Base-by-base conservation (phyloP, 2,797 vertebrate species). In the Euthynnus affinis region DNA sequence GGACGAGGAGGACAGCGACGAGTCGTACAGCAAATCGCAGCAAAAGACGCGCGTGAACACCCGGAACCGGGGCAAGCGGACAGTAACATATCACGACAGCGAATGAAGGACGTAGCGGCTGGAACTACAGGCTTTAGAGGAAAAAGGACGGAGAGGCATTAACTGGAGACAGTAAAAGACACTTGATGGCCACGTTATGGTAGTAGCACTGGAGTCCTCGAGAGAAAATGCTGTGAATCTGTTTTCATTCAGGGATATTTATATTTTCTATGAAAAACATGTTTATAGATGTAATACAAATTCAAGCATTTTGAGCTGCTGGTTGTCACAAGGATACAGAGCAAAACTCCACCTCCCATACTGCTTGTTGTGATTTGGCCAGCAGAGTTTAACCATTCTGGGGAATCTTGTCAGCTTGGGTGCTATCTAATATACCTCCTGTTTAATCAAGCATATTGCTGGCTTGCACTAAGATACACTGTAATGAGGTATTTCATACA, bases 221-320 rank as follows among this genome's bases (percentile, higher is more conserved):
- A 91, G 87, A 92, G 93, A 91, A 95, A 94, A 94, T 95, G 95
- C 95, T 96, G 94, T 96, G 96, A 97, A 96, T 96, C 95, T 90
- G 91, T 96, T 95, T 95, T 94, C 94, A 96, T 97, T 97, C 96
- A 97, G 97, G 97, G 97, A 97, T 97, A 97, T 97, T 97, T 97
- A 97, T 97, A 96, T 97, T 97, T 97, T 97, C 95, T 97, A 96
- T 97, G 95, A 96, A 96, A 94, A 91, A 91, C 91, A 90, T 89
- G 92, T 94, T 95, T 95, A 89, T 95, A 95, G 91, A 94, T 95
- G 94, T 93, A 92, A 93, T 91, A 94, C 93, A 94, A 94, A 92
- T 95, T 93, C 91, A 94, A 93, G 95, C 94, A 96, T 95, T 49
- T 96, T 93, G 87, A 95, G 93, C 93, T 95, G 95, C 96, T 96